Percentiles rank a stretch among this genome's conserved stretches.
These are phyloP conservation scores for Eurystomus glaucurus DNA, from an alignment of 2,797 vertebrate species.

Conservation along the genomic window DNA sequence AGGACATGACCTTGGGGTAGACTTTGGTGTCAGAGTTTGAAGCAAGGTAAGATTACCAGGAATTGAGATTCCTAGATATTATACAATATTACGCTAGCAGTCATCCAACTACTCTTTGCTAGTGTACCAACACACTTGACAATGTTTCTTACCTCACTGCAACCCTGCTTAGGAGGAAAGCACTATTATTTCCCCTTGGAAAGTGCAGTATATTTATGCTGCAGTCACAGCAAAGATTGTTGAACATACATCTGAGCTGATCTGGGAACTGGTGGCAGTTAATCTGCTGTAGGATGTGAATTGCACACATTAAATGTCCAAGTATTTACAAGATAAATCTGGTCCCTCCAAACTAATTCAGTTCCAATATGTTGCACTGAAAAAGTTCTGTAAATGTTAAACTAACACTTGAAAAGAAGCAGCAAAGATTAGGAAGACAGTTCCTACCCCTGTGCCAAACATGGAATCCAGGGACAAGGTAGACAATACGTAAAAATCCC, in stretches of 20 bases:
- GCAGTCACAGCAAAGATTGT: background rate
- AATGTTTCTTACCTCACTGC: background rate
- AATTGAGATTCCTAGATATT: background rate
- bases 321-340: background rate
- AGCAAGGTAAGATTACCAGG: background rate
- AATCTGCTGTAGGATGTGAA: background rate
- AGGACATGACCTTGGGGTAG: background rate
- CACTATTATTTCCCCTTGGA: background rate
- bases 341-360: background rate
- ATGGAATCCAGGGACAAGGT: background rate
- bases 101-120: background rate
- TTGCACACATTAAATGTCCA: background rate
- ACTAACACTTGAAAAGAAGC: background rate
- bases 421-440: background rate
- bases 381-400: background rate
- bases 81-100: no score
- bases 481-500: background rate
- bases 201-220: background rate
- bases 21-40: background rate
- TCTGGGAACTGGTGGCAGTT: background rate
- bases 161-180: background rate
- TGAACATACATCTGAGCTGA: background rate
- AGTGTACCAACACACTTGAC: background rate
- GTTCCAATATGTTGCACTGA: background rate
- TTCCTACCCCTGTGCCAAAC: background rate